These are phyloP conservation scores for Kradibia gibbosae DNA, from an alignment of 1,140 invertebrate genomes.

Conservation along the genomic window DNA sequence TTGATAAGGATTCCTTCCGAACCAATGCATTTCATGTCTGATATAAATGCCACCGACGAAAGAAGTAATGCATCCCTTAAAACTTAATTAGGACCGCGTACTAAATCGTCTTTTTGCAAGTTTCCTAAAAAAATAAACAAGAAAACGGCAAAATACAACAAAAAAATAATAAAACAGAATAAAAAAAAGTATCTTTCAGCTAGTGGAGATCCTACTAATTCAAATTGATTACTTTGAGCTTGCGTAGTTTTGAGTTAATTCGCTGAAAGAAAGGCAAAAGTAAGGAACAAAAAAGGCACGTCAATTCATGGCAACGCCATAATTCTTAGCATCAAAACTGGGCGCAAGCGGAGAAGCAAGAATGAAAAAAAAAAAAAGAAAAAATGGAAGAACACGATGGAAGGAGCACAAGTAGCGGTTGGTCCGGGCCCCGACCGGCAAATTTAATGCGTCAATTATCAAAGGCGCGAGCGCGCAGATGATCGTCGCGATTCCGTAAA, in stretches of 20 bases:
- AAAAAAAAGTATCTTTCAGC: neutral
- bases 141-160: neutral
- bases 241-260: constrained; percentile 8
- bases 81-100: constrained; percentile 16
- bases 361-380: neutral
- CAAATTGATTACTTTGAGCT: constrained; percentile 33
- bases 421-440: constrained; percentile 15
- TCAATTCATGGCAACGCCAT: constrained; percentile 14
- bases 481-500: constrained; percentile 37
- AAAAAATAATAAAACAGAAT: neutral
- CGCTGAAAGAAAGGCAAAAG: neutral
- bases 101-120: neutral
- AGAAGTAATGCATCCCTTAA: constrained; percentile 5
- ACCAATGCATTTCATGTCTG: too few relatives aligned
- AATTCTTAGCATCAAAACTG: neutral
- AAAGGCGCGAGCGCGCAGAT: constrained; percentile 30
- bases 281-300: neutral
- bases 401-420: neutral
- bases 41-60: neutral
- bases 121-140: neutral
- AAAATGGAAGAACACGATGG: neutral
- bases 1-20: too few relatives aligned
- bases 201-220: constrained; percentile 23
- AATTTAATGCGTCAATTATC: constrained; percentile 45
- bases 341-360: neutral